Conservation (phyloP, 2,797 vertebrate species). For the Bovichtus variegatus region DNA sequence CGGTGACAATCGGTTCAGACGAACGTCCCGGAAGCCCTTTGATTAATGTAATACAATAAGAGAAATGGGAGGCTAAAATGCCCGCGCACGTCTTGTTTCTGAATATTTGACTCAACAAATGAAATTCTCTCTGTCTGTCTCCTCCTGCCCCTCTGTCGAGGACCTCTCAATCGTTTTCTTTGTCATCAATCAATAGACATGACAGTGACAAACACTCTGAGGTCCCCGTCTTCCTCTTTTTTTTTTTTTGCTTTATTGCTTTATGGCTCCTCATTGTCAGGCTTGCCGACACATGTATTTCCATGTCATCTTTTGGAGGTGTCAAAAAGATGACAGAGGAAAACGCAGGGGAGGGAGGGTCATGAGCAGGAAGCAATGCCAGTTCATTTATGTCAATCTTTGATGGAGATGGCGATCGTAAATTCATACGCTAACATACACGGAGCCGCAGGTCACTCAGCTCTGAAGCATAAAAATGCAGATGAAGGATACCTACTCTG, state of each 20-base stretch:
- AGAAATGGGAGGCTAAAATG: constrained; percentile 90
- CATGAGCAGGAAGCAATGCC: constrained; percentile 52
- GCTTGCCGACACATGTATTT: constrained; percentile 82
- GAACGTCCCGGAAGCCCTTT: constrained; percentile 89
- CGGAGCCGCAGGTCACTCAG: constrained; percentile 38
- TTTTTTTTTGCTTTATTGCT: constrained; percentile 58
- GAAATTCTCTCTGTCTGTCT: constrained; percentile 73
- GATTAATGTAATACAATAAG: constrained; percentile 94
- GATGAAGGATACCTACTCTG: constrained; percentile 42
- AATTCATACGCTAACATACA: constrained; percentile 50
- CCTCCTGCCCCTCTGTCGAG: constrained; percentile 56
- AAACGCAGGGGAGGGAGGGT: constrained; percentile 27
- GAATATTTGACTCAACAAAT: constrained; percentile 92
- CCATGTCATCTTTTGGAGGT: constrained; percentile 73
- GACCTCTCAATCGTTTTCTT: constrained; percentile 69
- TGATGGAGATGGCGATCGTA: constrained; percentile 54
- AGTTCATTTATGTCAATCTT: constrained; percentile 78
- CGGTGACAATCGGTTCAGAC: constrained; percentile 86
- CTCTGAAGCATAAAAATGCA: constrained; percentile 34
- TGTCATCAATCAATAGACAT: constrained; percentile 76
- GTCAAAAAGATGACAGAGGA: constrained; percentile 73
- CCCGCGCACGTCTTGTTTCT: constrained; percentile 89
- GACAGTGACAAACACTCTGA: constrained; percentile 77
- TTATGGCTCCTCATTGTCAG: constrained; percentile 73
- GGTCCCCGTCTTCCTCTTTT: constrained; percentile 48